phyloP scores from a whole-genome alignment of 2,888 invertebrate genomes.

The Eulithis testata region DNA sequence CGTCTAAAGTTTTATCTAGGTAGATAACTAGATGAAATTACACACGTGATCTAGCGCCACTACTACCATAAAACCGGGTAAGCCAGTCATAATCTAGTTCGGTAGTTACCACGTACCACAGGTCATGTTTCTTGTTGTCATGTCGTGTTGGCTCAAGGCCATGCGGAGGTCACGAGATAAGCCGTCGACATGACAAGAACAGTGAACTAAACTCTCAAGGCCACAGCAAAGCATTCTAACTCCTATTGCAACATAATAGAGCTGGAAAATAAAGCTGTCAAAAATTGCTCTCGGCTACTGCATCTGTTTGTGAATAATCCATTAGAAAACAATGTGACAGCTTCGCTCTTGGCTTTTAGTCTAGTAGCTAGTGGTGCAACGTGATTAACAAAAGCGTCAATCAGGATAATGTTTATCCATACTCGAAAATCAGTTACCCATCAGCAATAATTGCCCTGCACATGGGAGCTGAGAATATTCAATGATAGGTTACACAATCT shows the following conservation, averaged over 20 bases:
- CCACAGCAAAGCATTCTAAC: slow-evolving; percentile 12
- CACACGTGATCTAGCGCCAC: too few relatives aligned
- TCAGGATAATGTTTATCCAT: not conserved
- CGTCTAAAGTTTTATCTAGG: too few relatives aligned
- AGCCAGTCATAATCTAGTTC: slow-evolving; percentile 16
- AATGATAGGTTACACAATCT: too few relatives aligned
- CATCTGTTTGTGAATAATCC: slow-evolving; percentile 27
- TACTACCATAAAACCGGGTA: not conserved
- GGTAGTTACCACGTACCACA: slow-evolving; percentile 6
- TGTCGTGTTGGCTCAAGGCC: slow-evolving; percentile 46
- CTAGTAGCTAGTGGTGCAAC: slow-evolving; percentile 16
- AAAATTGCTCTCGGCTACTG: slow-evolving; percentile 19
- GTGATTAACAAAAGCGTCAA: not conserved
- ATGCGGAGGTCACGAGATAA: slow-evolving; percentile 55
- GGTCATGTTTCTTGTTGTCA: slow-evolving; percentile 35
- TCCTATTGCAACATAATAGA: slow-evolving; percentile 17
- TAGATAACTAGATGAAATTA: too few relatives aligned
- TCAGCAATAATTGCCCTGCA: too few relatives aligned
- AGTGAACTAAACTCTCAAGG: slow-evolving; percentile 46
- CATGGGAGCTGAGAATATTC: too few relatives aligned
- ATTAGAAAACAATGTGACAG: slow-evolving; percentile 23
- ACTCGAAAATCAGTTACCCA: too few relatives aligned
- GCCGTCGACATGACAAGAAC: slow-evolving; percentile 53
- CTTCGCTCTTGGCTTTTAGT: not conserved
- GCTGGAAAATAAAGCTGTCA: slow-evolving; percentile 8